These are phyloP conservation scores for Caenorhabditis zanzibari DNA, from an alignment of 2,888 invertebrate genomes.

Conservation along the genomic window DNA sequence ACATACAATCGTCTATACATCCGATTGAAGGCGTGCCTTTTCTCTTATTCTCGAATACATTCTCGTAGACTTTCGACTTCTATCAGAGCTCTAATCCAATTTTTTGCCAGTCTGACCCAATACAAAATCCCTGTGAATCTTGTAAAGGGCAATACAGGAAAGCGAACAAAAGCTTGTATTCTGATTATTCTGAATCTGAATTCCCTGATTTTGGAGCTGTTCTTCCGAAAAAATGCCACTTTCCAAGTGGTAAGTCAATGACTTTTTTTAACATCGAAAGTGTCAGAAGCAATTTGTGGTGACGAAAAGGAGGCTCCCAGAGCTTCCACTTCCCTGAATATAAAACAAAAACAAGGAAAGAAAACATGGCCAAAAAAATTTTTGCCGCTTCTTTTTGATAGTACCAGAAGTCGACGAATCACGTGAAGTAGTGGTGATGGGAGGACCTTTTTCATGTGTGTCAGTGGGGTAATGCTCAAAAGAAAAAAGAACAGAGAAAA, in stretches of 20 bases:
- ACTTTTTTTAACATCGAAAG: constrained; percentile 6
- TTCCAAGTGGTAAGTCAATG: constrained; percentile 45
- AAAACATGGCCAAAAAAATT: constrained; percentile 13
- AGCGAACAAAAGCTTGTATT: neutral
- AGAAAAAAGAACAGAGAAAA: constrained; percentile 14
- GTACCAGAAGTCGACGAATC: constrained; percentile 39
- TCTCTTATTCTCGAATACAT: constrained; percentile 7
- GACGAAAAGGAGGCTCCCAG: constrained; percentile 23
- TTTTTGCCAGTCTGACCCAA: constrained; percentile 3
- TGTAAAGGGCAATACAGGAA: neutral
- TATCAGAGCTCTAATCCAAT: constrained; percentile 15
- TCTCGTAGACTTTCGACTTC: constrained; percentile 8
- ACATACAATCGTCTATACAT: constrained; percentile 28
- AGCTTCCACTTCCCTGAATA: constrained; percentile 33
- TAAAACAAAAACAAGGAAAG: constrained; percentile 16
- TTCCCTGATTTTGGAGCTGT: neutral
- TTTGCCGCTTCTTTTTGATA: constrained; percentile 13
- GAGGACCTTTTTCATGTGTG: constrained; percentile 3
- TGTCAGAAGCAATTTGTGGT: constrained; percentile 48
- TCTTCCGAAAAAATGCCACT: constrained; percentile 33
- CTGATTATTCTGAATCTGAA: neutral
- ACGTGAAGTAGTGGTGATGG: constrained; percentile 50
- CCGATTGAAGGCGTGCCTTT: constrained; percentile 10
- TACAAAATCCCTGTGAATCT: constrained; percentile 20
- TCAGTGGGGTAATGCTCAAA: constrained; percentile 10